phyloP scores from a whole-genome alignment of 2,888 invertebrate species.

The Aleiodes alternator region DNA sequence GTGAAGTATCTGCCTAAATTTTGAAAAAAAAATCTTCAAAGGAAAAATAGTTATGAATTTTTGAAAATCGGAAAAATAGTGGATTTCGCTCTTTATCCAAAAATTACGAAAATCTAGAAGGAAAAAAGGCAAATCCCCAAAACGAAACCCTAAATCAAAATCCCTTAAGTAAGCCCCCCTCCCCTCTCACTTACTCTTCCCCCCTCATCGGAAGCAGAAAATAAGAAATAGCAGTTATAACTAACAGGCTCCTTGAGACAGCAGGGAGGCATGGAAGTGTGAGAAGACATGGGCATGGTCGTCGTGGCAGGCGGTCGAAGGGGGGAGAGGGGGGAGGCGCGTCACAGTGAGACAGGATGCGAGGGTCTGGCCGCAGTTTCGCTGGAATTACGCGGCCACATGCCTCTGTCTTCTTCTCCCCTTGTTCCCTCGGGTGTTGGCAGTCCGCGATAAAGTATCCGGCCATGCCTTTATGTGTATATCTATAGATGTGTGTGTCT shows the following conservation, averaged over 20 bases:
- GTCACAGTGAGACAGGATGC: constrained; percentile 74
- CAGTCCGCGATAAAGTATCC: constrained; percentile 26
- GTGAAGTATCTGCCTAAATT: too few relatives aligned
- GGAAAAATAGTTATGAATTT: too few relatives aligned
- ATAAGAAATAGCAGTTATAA: constrained; percentile 43
- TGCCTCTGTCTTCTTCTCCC: not conserved
- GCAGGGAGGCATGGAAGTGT: constrained; percentile 38
- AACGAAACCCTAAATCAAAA: too few relatives aligned
- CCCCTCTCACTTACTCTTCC: not conserved
- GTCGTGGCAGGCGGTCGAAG: constrained; percentile 49
- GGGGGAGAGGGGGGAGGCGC: constrained; percentile 56
- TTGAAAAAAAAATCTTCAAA: too few relatives aligned
- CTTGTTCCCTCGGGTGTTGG: constrained; percentile 16
- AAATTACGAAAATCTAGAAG: too few relatives aligned
- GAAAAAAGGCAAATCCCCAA: too few relatives aligned
- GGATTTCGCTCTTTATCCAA: too few relatives aligned
- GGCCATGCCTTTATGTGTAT: constrained; percentile 44
- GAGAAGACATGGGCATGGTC: constrained; percentile 22
- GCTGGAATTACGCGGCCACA: constrained; percentile 56
- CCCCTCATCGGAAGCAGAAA: not conserved
- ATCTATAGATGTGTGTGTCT: constrained; percentile 17
- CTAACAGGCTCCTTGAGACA: constrained; percentile 39
- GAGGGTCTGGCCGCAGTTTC: constrained; percentile 70
- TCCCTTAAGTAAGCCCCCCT: too few relatives aligned
- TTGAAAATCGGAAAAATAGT: too few relatives aligned